A percentile compares a stretch with the other conserved stretches of the same genome.
These are phyloP conservation scores for Sylvicola cinctus DNA, from an alignment of 2,888 invertebrate genomes.

Conservation along the genomic window DNA sequence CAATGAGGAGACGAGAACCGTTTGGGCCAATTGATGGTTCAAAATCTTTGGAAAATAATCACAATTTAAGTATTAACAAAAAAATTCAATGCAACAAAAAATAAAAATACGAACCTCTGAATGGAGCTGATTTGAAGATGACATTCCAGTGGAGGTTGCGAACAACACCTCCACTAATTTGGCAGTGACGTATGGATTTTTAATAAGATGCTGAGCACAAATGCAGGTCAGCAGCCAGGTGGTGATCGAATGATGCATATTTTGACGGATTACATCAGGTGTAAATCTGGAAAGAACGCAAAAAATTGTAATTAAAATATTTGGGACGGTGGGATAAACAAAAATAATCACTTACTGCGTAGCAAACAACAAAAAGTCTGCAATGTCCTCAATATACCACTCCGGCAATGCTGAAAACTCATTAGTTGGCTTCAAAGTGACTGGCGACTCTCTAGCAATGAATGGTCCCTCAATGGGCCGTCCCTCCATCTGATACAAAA, in stretches of 20 bases:
- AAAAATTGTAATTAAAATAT: slow-evolving; percentile 4
- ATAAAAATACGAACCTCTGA: background rate
- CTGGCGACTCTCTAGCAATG: slow-evolving; percentile 31
- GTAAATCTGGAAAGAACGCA: slow-evolving; percentile 38
- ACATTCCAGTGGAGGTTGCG: slow-evolving; percentile 34
- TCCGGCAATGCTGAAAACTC: slow-evolving; percentile 85
- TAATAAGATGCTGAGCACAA: slow-evolving; percentile 75
- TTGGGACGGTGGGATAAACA: background rate
- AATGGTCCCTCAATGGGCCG: slow-evolving; percentile 27
- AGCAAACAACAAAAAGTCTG: slow-evolving; percentile 83
- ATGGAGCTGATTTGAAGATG: no score
- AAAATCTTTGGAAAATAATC: slow-evolving; percentile 44
- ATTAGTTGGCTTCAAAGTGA: slow-evolving; percentile 39
- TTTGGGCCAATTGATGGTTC: slow-evolving; percentile 68
- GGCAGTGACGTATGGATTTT: slow-evolving; percentile 92
- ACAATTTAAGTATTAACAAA: slow-evolving; percentile 28
- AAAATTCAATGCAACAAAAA: background rate
- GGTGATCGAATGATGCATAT: slow-evolving; percentile 63
- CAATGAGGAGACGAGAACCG: slow-evolving; percentile 64
- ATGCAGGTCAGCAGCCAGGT: slow-evolving; percentile 78
- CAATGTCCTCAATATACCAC: slow-evolving; percentile 94
- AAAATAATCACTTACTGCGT: slow-evolving; percentile 55
- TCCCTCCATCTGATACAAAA: slow-evolving; percentile 42
- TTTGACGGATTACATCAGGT: slow-evolving; percentile 50
- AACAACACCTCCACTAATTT: slow-evolving; percentile 85